Conservation (phyloP, 2,113 vertebrate genomes). For the Pleuronectes platessa region DNA sequence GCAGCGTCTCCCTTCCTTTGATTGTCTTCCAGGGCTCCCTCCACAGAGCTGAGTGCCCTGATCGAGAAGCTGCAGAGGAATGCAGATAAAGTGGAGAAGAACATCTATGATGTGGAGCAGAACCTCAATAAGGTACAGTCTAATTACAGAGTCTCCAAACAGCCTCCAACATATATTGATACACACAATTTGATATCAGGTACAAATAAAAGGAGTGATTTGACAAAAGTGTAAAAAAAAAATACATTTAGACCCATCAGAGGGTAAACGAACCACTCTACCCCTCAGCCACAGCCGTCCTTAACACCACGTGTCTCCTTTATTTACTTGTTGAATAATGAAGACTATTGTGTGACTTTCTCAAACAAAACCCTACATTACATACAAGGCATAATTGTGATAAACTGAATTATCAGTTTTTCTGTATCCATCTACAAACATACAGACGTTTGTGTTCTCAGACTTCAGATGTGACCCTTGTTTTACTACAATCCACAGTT, state of each 20-base stretch:
- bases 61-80: slow-evolving; percentile 95
- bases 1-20: not conserved
- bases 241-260: too few species aligned
- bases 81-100: slow-evolving; percentile 96
- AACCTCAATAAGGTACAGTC: slow-evolving; percentile 90
- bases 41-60: slow-evolving; percentile 85
- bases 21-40: slow-evolving; percentile 77
- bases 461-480: too few species aligned
- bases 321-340: not conserved
- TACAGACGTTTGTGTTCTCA: too few species aligned
- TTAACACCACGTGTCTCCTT: not conserved
- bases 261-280: too few species aligned
- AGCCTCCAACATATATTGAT: not conserved
- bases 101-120: slow-evolving; percentile 91
- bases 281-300: too few species aligned
- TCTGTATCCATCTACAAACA: too few species aligned
- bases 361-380: not conserved
- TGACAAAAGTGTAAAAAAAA: too few species aligned
- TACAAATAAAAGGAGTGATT: too few species aligned
- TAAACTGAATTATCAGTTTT: too few species aligned
- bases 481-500: too few species aligned
- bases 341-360: not conserved
- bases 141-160: not conserved
- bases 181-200: not conserved
- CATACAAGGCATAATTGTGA: too few species aligned